These are phyloP conservation scores for Hystrix brachyura DNA, from an alignment of 2,113 vertebrate genomes.

Conservation along the genomic window DNA sequence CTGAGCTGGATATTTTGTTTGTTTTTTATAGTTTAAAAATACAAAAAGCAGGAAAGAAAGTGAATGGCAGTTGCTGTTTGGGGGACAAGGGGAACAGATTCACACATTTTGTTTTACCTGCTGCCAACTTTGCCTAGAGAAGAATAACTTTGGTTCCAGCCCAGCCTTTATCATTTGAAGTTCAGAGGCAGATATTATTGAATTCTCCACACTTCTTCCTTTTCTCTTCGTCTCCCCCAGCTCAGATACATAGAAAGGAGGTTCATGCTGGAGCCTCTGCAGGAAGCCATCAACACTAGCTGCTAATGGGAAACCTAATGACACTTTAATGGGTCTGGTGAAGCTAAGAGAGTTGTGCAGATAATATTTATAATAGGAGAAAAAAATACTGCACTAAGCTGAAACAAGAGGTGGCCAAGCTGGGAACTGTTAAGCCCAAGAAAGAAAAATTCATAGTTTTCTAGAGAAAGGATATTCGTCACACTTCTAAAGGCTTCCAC, in stretches of 20 bases:
- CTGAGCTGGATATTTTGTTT: constrained; percentile 2
- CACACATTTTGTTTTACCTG: background rate
- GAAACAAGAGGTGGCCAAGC: constrained; percentile 70
- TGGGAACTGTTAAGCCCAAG: constrained; percentile 60
- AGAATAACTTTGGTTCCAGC: background rate
- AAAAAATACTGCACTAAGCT: constrained; percentile 75
- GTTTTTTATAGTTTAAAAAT: constrained; percentile 36
- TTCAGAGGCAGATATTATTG: background rate
- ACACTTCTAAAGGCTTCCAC: background rate
- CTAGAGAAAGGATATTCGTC: background rate
- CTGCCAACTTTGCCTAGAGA: background rate
- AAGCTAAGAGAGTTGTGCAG: constrained; percentile 85
- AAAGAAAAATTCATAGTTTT: constrained; percentile 33
- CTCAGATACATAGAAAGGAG: constrained; percentile 68
- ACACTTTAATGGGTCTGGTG: constrained; percentile 84
- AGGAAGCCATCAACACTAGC: constrained; percentile 83
- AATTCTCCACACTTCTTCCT: constrained; percentile 2
- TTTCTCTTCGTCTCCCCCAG: constrained; percentile 29
- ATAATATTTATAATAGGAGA: constrained; percentile 84
- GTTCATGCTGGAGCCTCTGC: constrained; percentile 74
- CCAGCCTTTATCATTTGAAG: background rate
- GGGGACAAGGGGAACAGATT: background rate
- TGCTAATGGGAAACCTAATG: constrained; percentile 87
- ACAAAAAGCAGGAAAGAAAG: background rate
- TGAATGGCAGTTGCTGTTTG: background rate